A percentile compares a stretch with the other conserved stretches of the same genome.
Evolutionary conservation across 2,888 invertebrate species (phyloP).

Genomic region (Chymomyza amoena): DNA sequence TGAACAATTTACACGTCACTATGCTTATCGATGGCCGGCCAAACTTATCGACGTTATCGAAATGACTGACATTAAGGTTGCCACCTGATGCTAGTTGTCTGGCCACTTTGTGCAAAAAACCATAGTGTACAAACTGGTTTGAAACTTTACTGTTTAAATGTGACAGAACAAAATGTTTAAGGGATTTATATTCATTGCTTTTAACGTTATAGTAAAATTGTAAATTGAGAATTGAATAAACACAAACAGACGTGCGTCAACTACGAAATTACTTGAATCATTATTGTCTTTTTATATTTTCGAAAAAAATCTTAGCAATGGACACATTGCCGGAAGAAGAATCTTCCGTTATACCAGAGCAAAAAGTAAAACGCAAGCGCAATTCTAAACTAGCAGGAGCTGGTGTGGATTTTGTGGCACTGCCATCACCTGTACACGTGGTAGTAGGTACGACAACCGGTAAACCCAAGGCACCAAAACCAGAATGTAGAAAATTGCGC

Average conservation of each 20-base stretch:
- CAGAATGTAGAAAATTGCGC: slow-evolving; percentile 58
- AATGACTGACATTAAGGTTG: slow-evolving; percentile 21
- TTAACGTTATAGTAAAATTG: not conserved
- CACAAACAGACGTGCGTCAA: not conserved
- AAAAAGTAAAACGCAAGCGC: slow-evolving; percentile 9
- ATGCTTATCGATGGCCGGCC: not conserved
- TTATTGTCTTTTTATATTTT: not conserved
- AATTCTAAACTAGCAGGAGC: not conserved
- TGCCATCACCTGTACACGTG: slow-evolving; percentile 32
- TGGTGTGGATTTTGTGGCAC: not conserved
- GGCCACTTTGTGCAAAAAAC: not conserved
- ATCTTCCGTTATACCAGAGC: slow-evolving; percentile 9
- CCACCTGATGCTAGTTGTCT: not conserved
- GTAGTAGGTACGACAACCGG: slow-evolving; percentile 37
- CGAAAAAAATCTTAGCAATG: slow-evolving; percentile 43
- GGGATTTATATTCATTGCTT: not conserved
- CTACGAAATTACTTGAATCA: not conserved
- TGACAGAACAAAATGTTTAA: not conserved
- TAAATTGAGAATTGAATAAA: not conserved
- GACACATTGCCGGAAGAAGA: slow-evolving; percentile 53
- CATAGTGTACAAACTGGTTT: too few relatives aligned
- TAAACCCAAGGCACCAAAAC: slow-evolving; percentile 18
- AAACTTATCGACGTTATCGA: slow-evolving; percentile 7
- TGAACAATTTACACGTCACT: slow-evolving; percentile 37
- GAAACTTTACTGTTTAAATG: not conserved